Conservation (phyloP, 2,797 vertebrate species). For the Acrocephalus scirpaceus region DNA sequence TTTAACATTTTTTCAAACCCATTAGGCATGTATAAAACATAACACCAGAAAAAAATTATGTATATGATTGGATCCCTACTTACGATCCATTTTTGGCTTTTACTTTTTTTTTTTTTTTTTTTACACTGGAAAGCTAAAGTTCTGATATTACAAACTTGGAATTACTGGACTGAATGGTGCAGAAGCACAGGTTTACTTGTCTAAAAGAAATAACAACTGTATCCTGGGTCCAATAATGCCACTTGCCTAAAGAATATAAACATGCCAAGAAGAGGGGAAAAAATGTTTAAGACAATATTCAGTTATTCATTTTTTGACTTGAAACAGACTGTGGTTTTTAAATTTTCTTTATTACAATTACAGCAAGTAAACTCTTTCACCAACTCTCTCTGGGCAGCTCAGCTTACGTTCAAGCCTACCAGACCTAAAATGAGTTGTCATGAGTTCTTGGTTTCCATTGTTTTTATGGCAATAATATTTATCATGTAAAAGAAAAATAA, state of each 20-base stretch:
- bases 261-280: conserved; percentile 21
- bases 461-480: conserved; percentile 54
- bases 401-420: conserved; percentile 55
- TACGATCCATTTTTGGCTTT: neutral
- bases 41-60: conserved; percentile 3
- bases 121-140: conserved; percentile 43
- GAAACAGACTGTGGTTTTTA: conserved; percentile 65
- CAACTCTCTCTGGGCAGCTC: conserved; percentile 64
- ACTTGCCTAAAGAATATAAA: conserved; percentile 23
- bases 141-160: conserved; percentile 9
- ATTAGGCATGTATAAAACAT: neutral
- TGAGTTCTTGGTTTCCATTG: conserved; percentile 23
- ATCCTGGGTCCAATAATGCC: neutral
- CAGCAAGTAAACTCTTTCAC: conserved; percentile 63
- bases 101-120: neutral
- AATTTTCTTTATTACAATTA: conserved; percentile 70
- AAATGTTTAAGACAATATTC: conserved; percentile 60
- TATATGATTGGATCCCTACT: neutral
- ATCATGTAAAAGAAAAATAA: neutral
- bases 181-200: neutral
- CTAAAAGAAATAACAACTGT: conserved; percentile 8
- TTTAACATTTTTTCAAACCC: neutral
- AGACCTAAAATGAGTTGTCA: conserved; percentile 61
- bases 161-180: neutral
- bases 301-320: conserved; percentile 59